These are phyloP conservation scores for Ichneumoninae sp. DNA, from an alignment of 2,888 invertebrate genomes.

Conservation along the genomic window DNA sequence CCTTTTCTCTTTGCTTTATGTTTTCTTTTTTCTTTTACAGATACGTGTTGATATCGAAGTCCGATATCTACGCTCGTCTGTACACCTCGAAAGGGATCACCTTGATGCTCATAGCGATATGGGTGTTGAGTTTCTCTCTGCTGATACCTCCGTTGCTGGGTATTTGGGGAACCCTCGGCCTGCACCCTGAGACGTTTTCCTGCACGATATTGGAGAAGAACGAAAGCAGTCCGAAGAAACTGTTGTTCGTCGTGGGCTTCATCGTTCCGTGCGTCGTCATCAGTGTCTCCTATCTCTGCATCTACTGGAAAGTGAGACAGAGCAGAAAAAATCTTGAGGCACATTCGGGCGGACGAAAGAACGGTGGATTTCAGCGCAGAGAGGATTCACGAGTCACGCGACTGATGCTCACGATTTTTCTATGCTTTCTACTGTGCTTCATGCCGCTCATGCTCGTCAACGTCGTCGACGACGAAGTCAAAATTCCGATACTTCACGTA, in stretches of 20 bases:
- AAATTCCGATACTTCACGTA: conserved; percentile 91
- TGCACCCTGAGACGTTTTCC: conserved; percentile 92
- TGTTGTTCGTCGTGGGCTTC: conserved; percentile 93
- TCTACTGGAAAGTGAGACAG: conserved; percentile 91
- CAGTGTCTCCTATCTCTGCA: conserved; percentile 93
- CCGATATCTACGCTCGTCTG: conserved; percentile 91
- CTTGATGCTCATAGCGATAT: conserved; percentile 91
- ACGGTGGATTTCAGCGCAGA: conserved; percentile 84
- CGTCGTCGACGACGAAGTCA: conserved; percentile 92
- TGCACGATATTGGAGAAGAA: conserved; percentile 94
- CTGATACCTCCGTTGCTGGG: conserved; percentile 92
- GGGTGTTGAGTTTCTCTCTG: conserved; percentile 88
- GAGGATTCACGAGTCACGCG: conserved; percentile 93
- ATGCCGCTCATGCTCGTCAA: conserved; percentile 95
- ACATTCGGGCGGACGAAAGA: conserved; percentile 87
- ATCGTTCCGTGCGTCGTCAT: conserved; percentile 94
- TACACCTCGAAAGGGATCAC: conserved; percentile 91
- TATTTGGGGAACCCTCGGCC: conserved; percentile 93
- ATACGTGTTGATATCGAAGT: conserved; percentile 93
- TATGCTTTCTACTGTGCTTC: conserved; percentile 94
- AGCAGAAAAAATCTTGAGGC: conserved; percentile 91
- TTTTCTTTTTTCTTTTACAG: conserved; percentile 85
- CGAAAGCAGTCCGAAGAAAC: conserved; percentile 93
- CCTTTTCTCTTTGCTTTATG: conserved; percentile 8
- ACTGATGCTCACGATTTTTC: conserved; percentile 94